These are phyloP conservation scores for Struthidea cinerea DNA, from an alignment of 2,113 vertebrate genomes.

Conservation along the genomic window DNA sequence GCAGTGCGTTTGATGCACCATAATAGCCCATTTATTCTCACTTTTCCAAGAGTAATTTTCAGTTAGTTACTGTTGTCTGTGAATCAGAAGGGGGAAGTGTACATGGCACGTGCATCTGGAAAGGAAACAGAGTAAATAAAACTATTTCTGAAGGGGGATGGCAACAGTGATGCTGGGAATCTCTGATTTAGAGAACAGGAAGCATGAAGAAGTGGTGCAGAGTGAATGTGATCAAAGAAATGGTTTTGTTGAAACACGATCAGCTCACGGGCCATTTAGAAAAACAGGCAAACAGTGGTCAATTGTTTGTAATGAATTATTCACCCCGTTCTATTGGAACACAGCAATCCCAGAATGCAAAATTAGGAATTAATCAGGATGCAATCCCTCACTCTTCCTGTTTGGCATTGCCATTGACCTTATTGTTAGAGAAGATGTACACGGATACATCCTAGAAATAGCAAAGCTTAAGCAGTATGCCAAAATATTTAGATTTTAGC, in stretches of 20 bases:
- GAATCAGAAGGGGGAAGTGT: background rate
- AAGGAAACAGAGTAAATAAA: background rate
- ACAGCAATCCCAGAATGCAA: constrained; percentile 36
- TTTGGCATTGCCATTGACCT: constrained; percentile 37
- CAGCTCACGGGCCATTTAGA: background rate
- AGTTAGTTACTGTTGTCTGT: background rate
- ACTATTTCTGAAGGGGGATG: background rate
- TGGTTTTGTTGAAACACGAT: background rate
- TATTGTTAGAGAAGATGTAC: background rate
- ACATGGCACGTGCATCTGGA: background rate
- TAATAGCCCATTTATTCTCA: background rate
- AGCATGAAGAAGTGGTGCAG: background rate
- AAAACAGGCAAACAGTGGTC: constrained; percentile 40
- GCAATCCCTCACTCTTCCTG: background rate
- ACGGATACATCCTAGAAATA: background rate
- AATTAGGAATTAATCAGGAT: constrained; percentile 42
- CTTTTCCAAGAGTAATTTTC: background rate
- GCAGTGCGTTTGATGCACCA: background rate
- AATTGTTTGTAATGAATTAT: constrained; percentile 40
- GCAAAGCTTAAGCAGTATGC: background rate
- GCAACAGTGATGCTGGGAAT: background rate
- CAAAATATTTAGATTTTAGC: background rate
- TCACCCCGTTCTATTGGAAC: constrained; percentile 19
- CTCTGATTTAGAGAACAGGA: background rate
- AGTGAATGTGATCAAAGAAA: background rate